Evolutionary conservation across 1,140 invertebrate species (phyloP), one percentile per base, ranked within the genome.

Genomic region (Penaeus indicus): DNA sequence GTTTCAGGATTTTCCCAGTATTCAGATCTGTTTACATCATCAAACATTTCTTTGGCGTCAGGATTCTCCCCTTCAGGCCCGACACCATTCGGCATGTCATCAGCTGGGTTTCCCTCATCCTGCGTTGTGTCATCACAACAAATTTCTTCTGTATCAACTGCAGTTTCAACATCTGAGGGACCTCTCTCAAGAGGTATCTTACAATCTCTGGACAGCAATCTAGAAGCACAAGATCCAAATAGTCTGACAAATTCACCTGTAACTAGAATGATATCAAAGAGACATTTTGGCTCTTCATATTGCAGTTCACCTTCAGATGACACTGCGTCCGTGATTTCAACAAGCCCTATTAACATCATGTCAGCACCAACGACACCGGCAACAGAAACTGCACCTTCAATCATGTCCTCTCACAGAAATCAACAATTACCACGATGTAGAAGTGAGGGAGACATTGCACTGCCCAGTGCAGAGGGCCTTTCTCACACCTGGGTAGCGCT

Each of bases 361-460:
- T 84, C 87, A 22, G 87, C 87, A 19, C 87, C 87, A 3, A 64
- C 81, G 32, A 88, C 87, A 78, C 87, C 87, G 22, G 60, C 61
- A 10, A 62, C 38, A 60, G 61, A 86, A 19, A 27, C 22, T 5
- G 19, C 75, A 1, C 38, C 75, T 4, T 47, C 84, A 42, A 42
- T 10, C 38, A 16, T 22, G 19, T 19, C 64, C n/a, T 32, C 38
- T 42, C 18, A 42, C 11, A 72, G 22, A 42, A n/a, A 72, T 3
- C 64, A 84, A 47, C 42, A 27, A 75, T 27, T 75, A n/a, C 27
- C 27, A 0, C 80, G 81, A 4, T 88, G 82, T 62, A 72, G 47
- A 16, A 88, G 87, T 78, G 87, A 88, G n/a, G 87, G 87, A 47
- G 87, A 88, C 38, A 54, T 88, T 27, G 61, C 42, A 18, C 22